Conservation (phyloP, 2,113 vertebrate species). For the Hemicordylus capensis region DNA sequence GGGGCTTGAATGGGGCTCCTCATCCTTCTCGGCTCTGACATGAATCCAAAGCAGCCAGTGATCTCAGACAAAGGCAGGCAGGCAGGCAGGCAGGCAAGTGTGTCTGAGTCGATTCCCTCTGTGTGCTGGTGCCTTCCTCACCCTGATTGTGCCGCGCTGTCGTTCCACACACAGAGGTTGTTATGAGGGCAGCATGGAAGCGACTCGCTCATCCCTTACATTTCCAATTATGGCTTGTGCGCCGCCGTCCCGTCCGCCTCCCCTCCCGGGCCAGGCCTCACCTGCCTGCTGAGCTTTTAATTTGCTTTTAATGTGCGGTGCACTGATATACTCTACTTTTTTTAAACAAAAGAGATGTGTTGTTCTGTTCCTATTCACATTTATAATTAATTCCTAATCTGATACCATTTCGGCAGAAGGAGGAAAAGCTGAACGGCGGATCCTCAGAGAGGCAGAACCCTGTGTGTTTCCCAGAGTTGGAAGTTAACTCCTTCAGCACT, state of each 20-base stretch:
- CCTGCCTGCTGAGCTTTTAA: conserved; percentile 52
- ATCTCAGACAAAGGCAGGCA: not conserved
- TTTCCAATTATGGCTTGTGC: conserved; percentile 47
- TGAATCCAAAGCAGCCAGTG: not conserved
- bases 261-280: conserved; percentile 28
- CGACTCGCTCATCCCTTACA: not conserved
- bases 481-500: not conserved
- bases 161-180: accelerated
- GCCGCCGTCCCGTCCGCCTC: conserved; percentile 47
- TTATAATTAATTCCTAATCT: conserved; percentile 56
- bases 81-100: not conserved
- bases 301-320: conserved; percentile 58
- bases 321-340: conserved; percentile 40
- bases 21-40: too few relatives aligned
- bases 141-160: too few relatives aligned
- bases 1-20: not conserved
- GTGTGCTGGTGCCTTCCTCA: not conserved
- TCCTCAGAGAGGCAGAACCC: conserved; percentile 5
- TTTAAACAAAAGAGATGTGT: not conserved
- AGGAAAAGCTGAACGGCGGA: not conserved
- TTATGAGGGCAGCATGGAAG: not conserved
- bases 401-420: not conserved
- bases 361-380: conserved; percentile 20
- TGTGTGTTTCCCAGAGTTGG: not conserved
- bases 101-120: not conserved